Conservation (phyloP, 2,113 vertebrate genomes). For the Balaeniceps rex region DNA sequence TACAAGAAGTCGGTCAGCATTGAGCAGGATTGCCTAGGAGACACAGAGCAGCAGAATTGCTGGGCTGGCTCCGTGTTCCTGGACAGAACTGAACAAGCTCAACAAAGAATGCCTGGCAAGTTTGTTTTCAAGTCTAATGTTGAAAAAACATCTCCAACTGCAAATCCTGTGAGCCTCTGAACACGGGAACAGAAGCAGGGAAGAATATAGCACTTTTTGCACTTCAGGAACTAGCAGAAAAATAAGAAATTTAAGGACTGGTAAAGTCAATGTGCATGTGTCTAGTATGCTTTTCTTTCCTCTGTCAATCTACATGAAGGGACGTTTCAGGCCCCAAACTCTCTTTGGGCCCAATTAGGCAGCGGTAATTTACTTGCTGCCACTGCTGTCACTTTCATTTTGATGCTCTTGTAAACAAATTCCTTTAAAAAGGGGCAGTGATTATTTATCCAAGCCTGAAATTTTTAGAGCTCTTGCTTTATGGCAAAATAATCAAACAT, state of each 20-base stretch:
- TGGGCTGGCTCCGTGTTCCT: neutral
- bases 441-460: constrained; percentile 8
- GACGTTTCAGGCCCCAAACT: neutral
- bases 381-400: constrained; percentile 27
- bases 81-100: neutral
- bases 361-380: neutral
- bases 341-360: constrained; percentile 41
- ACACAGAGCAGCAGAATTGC: neutral
- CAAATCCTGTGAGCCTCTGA: neutral
- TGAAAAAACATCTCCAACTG: neutral
- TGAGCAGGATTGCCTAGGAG: neutral
- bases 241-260: neutral
- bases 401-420: neutral
- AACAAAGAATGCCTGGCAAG: neutral
- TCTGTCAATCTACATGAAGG: neutral
- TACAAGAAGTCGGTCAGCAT: neutral
- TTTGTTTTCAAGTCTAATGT: neutral
- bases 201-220: neutral
- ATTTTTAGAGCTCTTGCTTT: neutral
- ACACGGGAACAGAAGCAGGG: neutral
- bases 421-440: neutral
- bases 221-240: neutral
- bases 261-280: neutral
- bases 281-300: neutral
- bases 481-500: neutral